Conservation (phyloP, 2,113 vertebrate genomes). For the Pygoscelis antarcticus region DNA sequence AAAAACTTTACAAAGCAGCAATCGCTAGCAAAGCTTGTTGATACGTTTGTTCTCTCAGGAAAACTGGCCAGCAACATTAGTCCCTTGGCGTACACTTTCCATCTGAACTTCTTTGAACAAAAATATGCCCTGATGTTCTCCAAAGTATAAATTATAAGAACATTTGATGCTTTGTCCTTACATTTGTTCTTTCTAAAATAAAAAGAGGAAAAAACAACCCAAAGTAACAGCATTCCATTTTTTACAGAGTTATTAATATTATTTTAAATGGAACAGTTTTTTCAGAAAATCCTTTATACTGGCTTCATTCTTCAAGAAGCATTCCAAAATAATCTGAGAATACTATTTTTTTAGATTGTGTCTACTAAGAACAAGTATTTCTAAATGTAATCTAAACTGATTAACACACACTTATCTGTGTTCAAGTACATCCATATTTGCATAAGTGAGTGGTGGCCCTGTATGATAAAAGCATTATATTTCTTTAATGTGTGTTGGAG, state of each 20-base stretch:
- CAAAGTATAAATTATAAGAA: background rate
- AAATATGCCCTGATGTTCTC: background rate
- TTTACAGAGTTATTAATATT: background rate
- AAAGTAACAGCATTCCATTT: background rate
- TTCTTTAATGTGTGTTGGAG: background rate
- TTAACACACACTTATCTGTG: background rate
- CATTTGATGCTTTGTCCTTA: background rate
- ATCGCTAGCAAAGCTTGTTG: background rate
- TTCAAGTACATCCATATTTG: background rate
- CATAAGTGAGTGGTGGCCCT: background rate
- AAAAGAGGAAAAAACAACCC: fast-evolving
- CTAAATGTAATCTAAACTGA: background rate
- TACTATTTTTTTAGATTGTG: background rate
- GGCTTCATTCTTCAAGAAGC: background rate
- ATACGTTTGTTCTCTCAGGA: background rate
- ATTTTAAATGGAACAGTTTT: background rate
- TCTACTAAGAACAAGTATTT: background rate
- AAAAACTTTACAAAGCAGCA: background rate
- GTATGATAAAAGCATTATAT: background rate
- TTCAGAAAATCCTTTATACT: slow-evolving; percentile 34
- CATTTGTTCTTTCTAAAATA: background rate
- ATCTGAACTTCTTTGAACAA: background rate
- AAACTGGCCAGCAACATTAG: fast-evolving
- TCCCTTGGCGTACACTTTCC: fast-evolving
- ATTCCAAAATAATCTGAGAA: background rate